Evolutionary conservation across 1,140 invertebrate genomes (phyloP).

Genomic region (Penaeus indicus): DNA sequence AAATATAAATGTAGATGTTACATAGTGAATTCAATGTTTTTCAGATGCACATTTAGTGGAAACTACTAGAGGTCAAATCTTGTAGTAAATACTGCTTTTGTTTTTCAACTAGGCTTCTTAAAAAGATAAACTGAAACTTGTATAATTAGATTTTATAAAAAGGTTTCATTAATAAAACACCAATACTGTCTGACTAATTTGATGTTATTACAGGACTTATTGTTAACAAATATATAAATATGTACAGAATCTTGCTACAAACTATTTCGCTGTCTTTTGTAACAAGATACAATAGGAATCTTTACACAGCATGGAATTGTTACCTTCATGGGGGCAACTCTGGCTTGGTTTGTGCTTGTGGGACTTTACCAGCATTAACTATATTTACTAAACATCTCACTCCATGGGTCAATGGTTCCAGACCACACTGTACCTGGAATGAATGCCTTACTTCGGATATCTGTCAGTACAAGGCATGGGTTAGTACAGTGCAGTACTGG

Average conservation of each 20-base stretch:
- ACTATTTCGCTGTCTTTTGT: constrained; percentile 64
- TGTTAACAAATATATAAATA: constrained; percentile 66
- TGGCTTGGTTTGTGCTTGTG: constrained; percentile 53
- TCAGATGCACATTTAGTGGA: too few species aligned
- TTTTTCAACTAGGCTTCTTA: too few species aligned
- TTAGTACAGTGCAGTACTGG: constrained; percentile 53
- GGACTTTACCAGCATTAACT: constrained; percentile 12
- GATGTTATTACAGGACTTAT: constrained; percentile 64
- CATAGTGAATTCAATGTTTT: too few species aligned
- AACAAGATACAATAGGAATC: constrained; percentile 64
- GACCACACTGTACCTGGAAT: constrained; percentile 59
- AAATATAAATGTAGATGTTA: too few species aligned
- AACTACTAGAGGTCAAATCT: too few species aligned
- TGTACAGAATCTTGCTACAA: constrained; percentile 65
- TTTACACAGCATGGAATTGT: constrained; percentile 63
- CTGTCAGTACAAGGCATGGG: constrained; percentile 50
- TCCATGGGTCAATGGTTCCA: constrained; percentile 28
- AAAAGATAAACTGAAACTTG: too few species aligned
- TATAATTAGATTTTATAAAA: too few species aligned
- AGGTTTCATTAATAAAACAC: constrained; percentile 43
- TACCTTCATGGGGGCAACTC: constrained; percentile 59
- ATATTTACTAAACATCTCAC: background rate
- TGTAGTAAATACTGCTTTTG: too few species aligned
- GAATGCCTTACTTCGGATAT: constrained; percentile 52
- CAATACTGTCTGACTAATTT: constrained; percentile 56